phyloP scores from a whole-genome alignment of 2,113 vertebrate species.

The Ochotona princeps region DNA sequence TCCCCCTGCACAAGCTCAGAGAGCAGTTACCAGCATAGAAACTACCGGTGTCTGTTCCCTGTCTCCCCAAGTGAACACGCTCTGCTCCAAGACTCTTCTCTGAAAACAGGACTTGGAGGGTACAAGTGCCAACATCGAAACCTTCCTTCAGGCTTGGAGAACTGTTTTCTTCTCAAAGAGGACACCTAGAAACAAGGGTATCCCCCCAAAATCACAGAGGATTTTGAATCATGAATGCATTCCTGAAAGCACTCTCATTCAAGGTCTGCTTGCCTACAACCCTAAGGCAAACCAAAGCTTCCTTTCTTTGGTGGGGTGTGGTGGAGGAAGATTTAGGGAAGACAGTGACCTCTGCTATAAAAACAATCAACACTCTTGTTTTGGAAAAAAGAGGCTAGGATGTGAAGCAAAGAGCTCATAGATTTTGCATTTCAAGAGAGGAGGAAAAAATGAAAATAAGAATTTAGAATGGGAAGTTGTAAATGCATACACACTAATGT shows the following conservation, averaged over 20 bases:
- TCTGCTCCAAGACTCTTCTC: constrained; percentile 46
- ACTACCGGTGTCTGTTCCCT: background rate
- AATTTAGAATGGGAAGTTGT: background rate
- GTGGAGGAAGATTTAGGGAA: background rate
- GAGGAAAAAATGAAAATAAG: background rate
- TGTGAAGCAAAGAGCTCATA: background rate
- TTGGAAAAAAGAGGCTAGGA: background rate
- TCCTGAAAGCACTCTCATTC: constrained; percentile 74
- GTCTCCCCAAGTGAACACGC: constrained; percentile 43
- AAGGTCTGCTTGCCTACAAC: constrained; percentile 75
- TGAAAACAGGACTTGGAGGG: background rate
- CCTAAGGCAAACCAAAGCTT: constrained; percentile 73
- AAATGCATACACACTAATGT: background rate
- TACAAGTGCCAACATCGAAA: background rate
- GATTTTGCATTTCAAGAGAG: background rate
- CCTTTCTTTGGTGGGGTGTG: fast-evolving
- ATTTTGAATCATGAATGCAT: constrained; percentile 67
- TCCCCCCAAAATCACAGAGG: constrained; percentile 67
- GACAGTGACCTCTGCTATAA: background rate
- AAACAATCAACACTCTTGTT: background rate
- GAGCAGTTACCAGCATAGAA: constrained; percentile 64
- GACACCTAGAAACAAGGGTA: background rate
- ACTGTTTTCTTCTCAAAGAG: constrained; percentile 38
- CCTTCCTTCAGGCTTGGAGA: constrained; percentile 54
- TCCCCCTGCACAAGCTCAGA: constrained; percentile 54